Base-by-base conservation (phyloP, 2,888 invertebrate species). In the Pherbina coryleti region DNA sequence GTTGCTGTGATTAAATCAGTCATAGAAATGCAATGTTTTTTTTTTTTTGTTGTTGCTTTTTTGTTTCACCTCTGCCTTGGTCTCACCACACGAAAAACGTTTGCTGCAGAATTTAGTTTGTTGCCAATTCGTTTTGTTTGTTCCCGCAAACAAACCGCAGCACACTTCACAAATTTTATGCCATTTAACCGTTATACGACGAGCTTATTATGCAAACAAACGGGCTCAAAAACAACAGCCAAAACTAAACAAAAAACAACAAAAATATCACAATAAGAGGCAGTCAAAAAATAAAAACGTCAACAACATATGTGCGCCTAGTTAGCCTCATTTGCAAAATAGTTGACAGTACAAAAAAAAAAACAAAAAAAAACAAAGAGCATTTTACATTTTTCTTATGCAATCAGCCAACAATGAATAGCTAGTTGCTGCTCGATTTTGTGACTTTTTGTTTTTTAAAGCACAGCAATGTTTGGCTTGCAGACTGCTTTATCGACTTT, bases 381-480 rank as follows among this genome's bases (percentile, higher is more conserved):
- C 22, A n/a, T 22, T n/a, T 19, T 64, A 71, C 81, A 79, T 77
- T 76, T 80, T 82, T 79, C 85, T 86, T 87, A 86, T 87, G 87
- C 87, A 87, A 87, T 86, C 70, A 71, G 84, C 85, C 85, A 86
- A 86, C 87, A 86, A 86, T 86, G 86, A 49, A 28, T n/a, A 66
- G 66, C 51, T 28, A 31, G 72, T 51, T 70, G 49, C 37, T 22
- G 67, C 55, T 55, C 55, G 19, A 22, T 67, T 70, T 25, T 70
- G 53, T 17, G 34, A 28, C 64, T 14, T 19, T 51, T n/a, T n/a
- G n/a, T 55, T 55, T n/a, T 55, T 22, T 7, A 2, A 55, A 7
- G 19, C 55, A 19, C 19, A 55, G 7, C 9, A 9, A 3, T 55
- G 22, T 55, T 69, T 79, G 57, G 69, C 60, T 69, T 19, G 19